These are phyloP conservation scores for Eilema griseolum DNA, from an alignment of 2,888 invertebrate genomes.

Conservation along the genomic window DNA sequence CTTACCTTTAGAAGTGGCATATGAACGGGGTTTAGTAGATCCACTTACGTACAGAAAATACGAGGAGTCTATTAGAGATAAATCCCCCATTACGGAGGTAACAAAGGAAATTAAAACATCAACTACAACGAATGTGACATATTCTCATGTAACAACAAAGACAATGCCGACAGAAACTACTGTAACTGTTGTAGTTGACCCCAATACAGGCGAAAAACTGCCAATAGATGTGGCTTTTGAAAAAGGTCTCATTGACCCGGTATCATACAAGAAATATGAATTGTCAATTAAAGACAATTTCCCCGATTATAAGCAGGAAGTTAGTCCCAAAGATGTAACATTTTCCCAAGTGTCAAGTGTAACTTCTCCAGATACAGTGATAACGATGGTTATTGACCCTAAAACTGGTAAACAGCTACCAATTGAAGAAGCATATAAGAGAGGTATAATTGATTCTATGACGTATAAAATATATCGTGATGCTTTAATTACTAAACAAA, in stretches of 20 bases:
- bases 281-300: conserved; percentile 67
- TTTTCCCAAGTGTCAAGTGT: conserved; percentile 51
- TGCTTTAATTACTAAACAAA: conserved; percentile 41
- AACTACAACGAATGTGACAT: conserved; percentile 54
- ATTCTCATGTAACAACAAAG: conserved; percentile 58
- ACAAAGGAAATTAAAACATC: conserved; percentile 55
- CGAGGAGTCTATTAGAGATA: conserved; percentile 79
- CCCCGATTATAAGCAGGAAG: conserved; percentile 53
- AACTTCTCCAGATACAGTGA: conserved; percentile 52
- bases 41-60: conserved; percentile 83
- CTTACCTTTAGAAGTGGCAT: conserved; percentile 93
- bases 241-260: conserved; percentile 84
- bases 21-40: conserved; percentile 91
- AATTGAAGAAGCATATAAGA: conserved; percentile 88
- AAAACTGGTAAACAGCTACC: conserved; percentile 91
- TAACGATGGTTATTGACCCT: conserved; percentile 87
- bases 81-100: conserved; percentile 64
- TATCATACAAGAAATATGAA: conserved; percentile 78
- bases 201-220: conserved; percentile 91
- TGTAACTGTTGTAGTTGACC: conserved; percentile 89
- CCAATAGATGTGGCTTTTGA: conserved; percentile 92
- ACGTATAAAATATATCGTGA: conserved; percentile 58
- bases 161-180: conserved; percentile 61
- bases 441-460: conserved; percentile 81
- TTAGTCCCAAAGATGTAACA: conserved; percentile 47